Evolutionary conservation across 2,797 vertebrate species (phyloP), one percentile per base, ranked within the genome.

Genomic region (Heliangelus exortis): DNA sequence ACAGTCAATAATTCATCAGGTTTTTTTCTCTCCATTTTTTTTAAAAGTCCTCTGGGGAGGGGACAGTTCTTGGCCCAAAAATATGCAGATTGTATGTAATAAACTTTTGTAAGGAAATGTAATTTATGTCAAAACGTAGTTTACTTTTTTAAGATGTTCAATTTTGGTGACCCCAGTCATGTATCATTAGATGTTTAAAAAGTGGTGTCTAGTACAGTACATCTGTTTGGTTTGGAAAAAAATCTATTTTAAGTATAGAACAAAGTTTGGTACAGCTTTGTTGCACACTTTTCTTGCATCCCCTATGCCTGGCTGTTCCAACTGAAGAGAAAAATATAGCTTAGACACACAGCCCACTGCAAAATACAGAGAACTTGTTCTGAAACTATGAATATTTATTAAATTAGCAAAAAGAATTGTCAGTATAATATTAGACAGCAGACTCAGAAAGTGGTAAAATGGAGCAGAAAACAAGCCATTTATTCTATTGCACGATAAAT

Each of bases 51-150:
- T 94, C 87, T 89, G 54, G 13, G 13, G 59, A 96, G 90, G 59
- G 59, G 82, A 94, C 92, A 57, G 16, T 95, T 96, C 87, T 95
- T 95, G 89, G 89, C 96, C 97, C 96, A 91, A 93, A 97, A 97
- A 97, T 97, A 98, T 98, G 97, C 97, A 97, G 97, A 97, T 97
- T 97, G 94, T 97, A 97, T 93, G 97, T 97, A 97, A 98, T 96
- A 91, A 97, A 95, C 75, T 98, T 98, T 98, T 98, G 94, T 98
- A 98, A 98, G 81, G 80, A 96, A 97, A 97, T 12, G 41, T 92
- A 88, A 96, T 95, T 97, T 97, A 95, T 95, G 95, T 98, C 97
- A 93, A 95, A 95, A 98, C 26, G 73, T 96, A 97, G 78, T 97
- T 97, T 95, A 84, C 87, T 97, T 97, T 96, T 97, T 93, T 95